Base-by-base conservation (phyloP, 2,797 vertebrate genomes). In the Poecilia gillii region DNA sequence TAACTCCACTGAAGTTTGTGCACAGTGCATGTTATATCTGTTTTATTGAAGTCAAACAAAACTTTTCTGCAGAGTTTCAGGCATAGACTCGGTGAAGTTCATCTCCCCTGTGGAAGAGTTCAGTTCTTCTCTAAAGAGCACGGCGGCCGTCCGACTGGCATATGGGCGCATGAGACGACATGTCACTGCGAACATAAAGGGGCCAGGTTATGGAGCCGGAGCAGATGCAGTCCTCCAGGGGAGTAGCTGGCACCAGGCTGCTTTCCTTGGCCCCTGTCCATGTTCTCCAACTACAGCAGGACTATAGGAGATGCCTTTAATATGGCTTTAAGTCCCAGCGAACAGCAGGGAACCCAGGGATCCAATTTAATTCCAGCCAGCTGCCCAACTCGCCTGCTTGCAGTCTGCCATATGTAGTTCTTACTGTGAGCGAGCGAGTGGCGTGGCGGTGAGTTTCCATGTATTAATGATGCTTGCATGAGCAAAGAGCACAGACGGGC, bases 281-380 rank as follows among this genome's bases (percentile, higher is more conserved):
- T 84, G 88, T 83, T 89, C 90, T 93, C 95, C 94, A 92, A 90
- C 91, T 87, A 92, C 83, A 90, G 85, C 88, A 74, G 86, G 87
- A 90, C 94, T 90, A 93, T 90, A 90, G 92, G 94, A 95, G 93
- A 93, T 94, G 88, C 88, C 88, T 95, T 96, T 95, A 95, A 94
- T 95, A 93, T 93, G 91, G 93, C 91, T 94, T 93, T 92, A 94
- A 92, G 94, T 94, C 94, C 92, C 91, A 89, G 75, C 79, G 93
- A 94, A 85, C 93, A 93, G 91, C 74, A 85, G 93, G 94, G 93
- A 94, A 94, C 92, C 90, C 46, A 85, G 91, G 89, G 93, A 95
- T 95, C 94, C 89, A 94, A 95, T 95, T 95, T 95, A 95, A 95
- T 92, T 89, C 93, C 92, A 85, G 94, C 95, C 95, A 95, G 95